Percentiles rank a stretch among this genome's conserved stretches.
phyloP scores from a whole-genome alignment of 2,113 vertebrate species.

The Triplophysa tibetana region DNA sequence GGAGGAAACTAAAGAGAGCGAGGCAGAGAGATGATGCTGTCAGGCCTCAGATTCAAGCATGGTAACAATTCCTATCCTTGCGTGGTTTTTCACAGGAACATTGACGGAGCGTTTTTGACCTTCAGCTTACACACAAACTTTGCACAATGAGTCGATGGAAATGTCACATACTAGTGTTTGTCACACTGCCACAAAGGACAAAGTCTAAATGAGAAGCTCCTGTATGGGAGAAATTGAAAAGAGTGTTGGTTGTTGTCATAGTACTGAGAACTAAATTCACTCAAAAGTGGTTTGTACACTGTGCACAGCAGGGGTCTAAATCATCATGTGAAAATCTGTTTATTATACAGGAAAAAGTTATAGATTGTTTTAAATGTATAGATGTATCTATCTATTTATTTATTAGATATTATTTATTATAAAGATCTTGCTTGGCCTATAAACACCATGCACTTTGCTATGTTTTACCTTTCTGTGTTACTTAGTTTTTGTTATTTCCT shows the following conservation, averaged over 20 bases:
- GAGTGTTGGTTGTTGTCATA: background rate
- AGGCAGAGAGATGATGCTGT: background rate
- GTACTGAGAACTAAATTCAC: background rate
- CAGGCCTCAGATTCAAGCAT: background rate
- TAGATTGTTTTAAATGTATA: no score
- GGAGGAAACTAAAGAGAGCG: constrained; percentile 20
- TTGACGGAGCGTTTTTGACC: constrained; percentile 27
- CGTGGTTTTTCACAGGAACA: constrained; percentile 28
- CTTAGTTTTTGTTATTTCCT: no score
- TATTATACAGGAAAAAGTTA: no score
- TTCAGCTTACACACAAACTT: constrained; percentile 1
- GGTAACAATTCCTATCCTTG: constrained; percentile 40
- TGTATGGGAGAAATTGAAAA: background rate
- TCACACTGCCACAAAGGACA: background rate
- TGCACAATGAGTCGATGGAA: constrained; percentile 13
- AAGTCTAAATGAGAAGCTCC: background rate
- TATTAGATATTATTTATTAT: no score
- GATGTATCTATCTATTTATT: no score
- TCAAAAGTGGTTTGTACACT: no score
- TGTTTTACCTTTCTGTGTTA: no score
- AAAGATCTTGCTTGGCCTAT: no score
- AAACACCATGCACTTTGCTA: no score
- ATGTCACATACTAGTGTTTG: background rate
- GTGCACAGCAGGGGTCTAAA: no score
- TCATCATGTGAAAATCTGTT: no score